Evolutionary conservation across 2,888 invertebrate genomes (phyloP), one percentile per base, ranked within the genome.

Genomic region (Cerceris ruficornis): DNA sequence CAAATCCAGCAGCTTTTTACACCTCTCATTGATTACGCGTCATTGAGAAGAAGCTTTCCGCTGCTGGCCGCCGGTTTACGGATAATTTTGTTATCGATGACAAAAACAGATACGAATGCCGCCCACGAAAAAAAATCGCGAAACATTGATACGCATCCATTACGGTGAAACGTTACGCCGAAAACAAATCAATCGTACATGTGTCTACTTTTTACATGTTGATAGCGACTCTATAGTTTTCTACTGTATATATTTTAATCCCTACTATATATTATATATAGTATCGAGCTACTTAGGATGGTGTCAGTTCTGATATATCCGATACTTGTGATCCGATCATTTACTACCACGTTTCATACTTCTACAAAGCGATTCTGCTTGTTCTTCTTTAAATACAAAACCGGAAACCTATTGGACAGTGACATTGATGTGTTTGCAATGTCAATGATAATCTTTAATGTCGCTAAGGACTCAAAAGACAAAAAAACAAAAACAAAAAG

Each of bases 161-260:
- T 11, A 15, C 49, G 69, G 69, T 54, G 54, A 60, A 28, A 46
- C 8, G 54, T 49, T 17, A 50, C 73, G 74, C 75, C 80, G 67
- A 77, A n/a, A 69, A 66, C 69, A 66, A 61, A 66, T 61, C 52
- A 62, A 75, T 74, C 70, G 76, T 77, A 83, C 49, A 83, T 75
- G 75, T 69, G 76, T 84, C 84, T 79, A 87, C 82, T 88, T 90
- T 90, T 89, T 89, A 88, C 88, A 83, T 81, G 85, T 87, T 87
- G 87, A 80, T 87, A 85, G 84, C 82, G 81, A 87, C 86, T 89
- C 87, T 86, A 84, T 87, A 87, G 83, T 88, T 89, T 88, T 90
- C 82, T 84, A 83, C 85, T 80, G 83, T 84, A 87, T 83, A 85
- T 85, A 85, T 80, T 81, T 85, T 84, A 82, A 84, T 79, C 80